These are phyloP conservation scores for Prunella himalayana DNA, from an alignment of 2,113 vertebrate species.

Conservation along the genomic window DNA sequence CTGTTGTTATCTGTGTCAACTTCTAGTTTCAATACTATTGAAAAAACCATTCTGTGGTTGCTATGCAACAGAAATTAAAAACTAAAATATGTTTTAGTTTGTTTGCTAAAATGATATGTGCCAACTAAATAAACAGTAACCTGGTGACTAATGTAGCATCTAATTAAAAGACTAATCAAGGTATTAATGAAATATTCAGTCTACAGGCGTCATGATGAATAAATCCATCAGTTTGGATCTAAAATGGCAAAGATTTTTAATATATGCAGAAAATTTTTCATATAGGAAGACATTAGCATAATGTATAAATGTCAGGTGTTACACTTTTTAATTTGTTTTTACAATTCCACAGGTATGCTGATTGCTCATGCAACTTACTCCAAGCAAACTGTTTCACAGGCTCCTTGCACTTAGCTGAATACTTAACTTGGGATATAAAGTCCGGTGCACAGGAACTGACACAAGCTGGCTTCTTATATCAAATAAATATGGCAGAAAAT, in stretches of 20 bases:
- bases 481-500: neutral
- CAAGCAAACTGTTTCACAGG: neutral
- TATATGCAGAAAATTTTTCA: neutral
- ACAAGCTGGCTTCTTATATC: neutral
- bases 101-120: neutral
- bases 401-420: neutral
- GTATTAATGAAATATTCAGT: conserved; percentile 11
- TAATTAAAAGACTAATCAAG: conserved; percentile 33
- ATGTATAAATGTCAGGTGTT: neutral
- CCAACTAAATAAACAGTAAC: conserved; percentile 31
- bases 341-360: neutral
- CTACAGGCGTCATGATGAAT: neutral
- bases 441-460: neutral
- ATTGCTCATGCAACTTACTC: neutral
- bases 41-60: conserved; percentile 4
- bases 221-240: neutral
- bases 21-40: neutral
- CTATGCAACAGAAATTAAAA: conserved; percentile 20
- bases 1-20: conserved; percentile 20
- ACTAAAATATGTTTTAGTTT: conserved; percentile 24
- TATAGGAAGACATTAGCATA: neutral
- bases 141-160: conserved; percentile 33
- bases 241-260: neutral
- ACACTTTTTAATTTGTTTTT: neutral
- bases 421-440: neutral